These are phyloP conservation scores for Polydrusus cervinus DNA, from an alignment of 2,888 invertebrate species.

Conservation along the genomic window DNA sequence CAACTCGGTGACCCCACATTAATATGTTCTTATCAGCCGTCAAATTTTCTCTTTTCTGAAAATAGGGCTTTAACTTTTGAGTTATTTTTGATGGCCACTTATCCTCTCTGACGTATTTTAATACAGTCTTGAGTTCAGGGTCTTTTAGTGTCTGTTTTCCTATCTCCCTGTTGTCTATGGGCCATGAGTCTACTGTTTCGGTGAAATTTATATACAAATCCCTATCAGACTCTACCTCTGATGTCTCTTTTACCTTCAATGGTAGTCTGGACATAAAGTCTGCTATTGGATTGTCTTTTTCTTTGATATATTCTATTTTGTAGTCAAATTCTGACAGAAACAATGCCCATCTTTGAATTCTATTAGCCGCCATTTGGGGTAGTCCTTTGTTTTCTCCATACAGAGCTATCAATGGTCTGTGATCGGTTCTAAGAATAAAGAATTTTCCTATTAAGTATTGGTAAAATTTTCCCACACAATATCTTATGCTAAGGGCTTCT, in stretches of 20 bases:
- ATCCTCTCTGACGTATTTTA: constrained; percentile 34
- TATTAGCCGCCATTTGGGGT: constrained; percentile 27
- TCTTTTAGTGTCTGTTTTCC: constrained; percentile 17
- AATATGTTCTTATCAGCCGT: no score
- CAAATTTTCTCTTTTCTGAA: no score
- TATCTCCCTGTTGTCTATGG: constrained; percentile 39
- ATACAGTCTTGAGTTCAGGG: constrained; percentile 4
- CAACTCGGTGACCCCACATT: no score
- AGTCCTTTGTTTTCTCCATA: constrained; percentile 39
- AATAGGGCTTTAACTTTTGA: neutral
- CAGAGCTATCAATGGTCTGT: constrained; percentile 48
- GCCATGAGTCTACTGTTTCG: constrained; percentile 22
- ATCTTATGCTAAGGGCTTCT: constrained; percentile 37
- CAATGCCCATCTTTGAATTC: constrained; percentile 56
- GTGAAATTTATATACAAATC: constrained; percentile 43
- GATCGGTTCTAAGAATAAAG: constrained; percentile 48
- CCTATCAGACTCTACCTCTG: constrained; percentile 25
- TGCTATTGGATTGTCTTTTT: constrained; percentile 40
- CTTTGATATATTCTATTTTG: constrained; percentile 45
- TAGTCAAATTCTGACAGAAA: constrained; percentile 49
- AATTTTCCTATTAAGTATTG: constrained; percentile 4
- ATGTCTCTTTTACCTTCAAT: neutral
- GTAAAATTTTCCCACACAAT: constrained; percentile 3
- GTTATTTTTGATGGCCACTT: constrained; percentile 24
- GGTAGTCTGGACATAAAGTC: constrained; percentile 46